Evolutionary conservation across 2,113 vertebrate genomes (phyloP), one percentile per base, ranked within the genome.

Genomic region (Ovibos moschatus): DNA sequence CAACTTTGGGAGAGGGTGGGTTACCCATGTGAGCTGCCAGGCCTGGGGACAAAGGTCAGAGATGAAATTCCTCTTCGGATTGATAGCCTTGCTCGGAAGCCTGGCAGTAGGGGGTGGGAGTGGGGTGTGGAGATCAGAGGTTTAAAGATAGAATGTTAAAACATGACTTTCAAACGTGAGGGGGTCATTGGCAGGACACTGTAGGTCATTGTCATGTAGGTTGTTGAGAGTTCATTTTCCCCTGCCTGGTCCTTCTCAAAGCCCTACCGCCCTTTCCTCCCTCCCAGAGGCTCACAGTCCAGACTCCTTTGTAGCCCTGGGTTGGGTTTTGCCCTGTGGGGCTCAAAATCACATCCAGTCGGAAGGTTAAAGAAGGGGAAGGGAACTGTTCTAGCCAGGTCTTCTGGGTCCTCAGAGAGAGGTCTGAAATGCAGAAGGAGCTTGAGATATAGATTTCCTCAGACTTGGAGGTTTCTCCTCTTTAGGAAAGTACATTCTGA

Each of bases 1-100:
- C 96, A 94, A 87, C 87, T 84, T 79, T 91, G 89, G 87, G 88
- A 97, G 92, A 85, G 8, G 55, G 82, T 92, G 74, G 82, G 51
- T 79, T 94, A 96, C 55, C 58, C 96, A 85, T 25, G 90, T 96
- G 87, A 97, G 90, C 67, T 96, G 92, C 94, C 82, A 58, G 88
- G 40, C 27, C 82, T 86, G n/a, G 51, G 98, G 95, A 94, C 97
- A 98, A 98, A 98, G 98, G 98, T 98, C 92, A 97, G 86, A 86
- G 88, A 85, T 95, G 45, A 95, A 97, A 97, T 97, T 92, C 51
- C 62, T 96, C 89, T 85, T 94, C 30, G 50, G 67, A 91, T 94
- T 58, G 33, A 88, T 23, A 28, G 60, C 55, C n/a, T 94, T 79
- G 27, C 50, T 94, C 50, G 43, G 67, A 91, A 92, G 81, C 74